Evolutionary conservation across 2,797 vertebrate species (phyloP).

Genomic region (Labeo calbasu): DNA sequence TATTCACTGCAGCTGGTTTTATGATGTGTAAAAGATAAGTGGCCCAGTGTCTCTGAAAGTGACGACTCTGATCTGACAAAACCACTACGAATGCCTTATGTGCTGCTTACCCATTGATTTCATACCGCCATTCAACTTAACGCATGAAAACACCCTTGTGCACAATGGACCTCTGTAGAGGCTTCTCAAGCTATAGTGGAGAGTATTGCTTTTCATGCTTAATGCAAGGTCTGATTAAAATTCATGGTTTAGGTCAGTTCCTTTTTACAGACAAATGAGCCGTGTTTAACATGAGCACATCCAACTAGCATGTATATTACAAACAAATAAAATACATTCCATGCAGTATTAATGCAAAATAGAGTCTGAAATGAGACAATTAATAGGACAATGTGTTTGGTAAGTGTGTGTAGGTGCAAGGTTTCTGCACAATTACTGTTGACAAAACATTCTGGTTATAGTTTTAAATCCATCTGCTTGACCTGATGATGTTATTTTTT

Average conservation of each 20-base stretch:
- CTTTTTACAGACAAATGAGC: constrained; percentile 26
- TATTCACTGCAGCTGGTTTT: constrained; percentile 56
- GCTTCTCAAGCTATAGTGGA: constrained; percentile 56
- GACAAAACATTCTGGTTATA: constrained; percentile 46
- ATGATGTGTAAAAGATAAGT: constrained; percentile 66
- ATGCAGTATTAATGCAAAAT: neutral
- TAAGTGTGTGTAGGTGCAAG: neutral
- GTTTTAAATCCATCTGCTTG: constrained; percentile 47
- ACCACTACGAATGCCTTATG: constrained; percentile 57
- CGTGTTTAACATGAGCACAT: neutral
- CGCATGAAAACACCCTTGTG: constrained; percentile 54
- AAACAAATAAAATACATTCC: constrained; percentile 3
- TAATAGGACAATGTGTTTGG: neutral
- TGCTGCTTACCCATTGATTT: constrained; percentile 65
- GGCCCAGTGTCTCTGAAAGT: constrained; percentile 52
- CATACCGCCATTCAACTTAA: constrained; percentile 59
- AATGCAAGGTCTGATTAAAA: constrained; percentile 67
- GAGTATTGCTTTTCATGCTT: constrained; percentile 53
- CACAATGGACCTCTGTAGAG: constrained; percentile 67
- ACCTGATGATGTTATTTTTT: constrained; percentile 40
- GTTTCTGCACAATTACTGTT: constrained; percentile 27
- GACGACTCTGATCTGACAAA: constrained; percentile 54
- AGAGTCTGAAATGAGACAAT: neutral
- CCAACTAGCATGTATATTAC: neutral
- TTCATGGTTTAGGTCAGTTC: constrained; percentile 63